Conservation (phyloP, 2,888 invertebrate species). For the Podotricha telesiphe region DNA sequence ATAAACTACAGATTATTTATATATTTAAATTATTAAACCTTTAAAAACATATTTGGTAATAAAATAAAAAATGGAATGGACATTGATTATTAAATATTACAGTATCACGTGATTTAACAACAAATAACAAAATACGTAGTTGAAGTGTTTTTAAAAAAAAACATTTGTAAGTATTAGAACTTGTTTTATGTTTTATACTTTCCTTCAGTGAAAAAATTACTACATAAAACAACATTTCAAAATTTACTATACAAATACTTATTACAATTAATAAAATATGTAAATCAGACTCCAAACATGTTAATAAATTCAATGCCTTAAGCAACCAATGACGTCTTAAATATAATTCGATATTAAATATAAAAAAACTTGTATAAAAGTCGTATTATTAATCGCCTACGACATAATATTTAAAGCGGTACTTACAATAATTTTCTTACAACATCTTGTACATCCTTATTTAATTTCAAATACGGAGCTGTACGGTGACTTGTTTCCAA, state of each 20-base stretch:
- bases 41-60: too few species aligned
- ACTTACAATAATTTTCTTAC: conserved; percentile 75
- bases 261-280: conserved; percentile 9
- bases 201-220: too few species aligned
- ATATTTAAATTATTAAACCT: too few species aligned
- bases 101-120: too few species aligned
- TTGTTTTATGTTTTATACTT: too few species aligned
- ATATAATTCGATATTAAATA: neutral
- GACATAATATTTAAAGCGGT: conserved; percentile 8
- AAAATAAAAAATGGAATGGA: too few species aligned
- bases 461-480: conserved; percentile 91
- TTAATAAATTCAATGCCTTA: neutral
- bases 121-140: neutral
- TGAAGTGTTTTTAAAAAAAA: too few species aligned
- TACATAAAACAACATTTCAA: too few species aligned
- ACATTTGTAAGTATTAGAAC: too few species aligned
- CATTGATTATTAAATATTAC: too few species aligned
- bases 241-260: neutral
- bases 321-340: neutral
- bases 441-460: conserved; percentile 74
- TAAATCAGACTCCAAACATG: neutral
- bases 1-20: too few species aligned
- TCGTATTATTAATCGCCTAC: too few species aligned
- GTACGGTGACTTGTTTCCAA: conserved; percentile 98
- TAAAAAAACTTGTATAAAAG: neutral